phyloP scores from a whole-genome alignment of 2,888 invertebrate species.

The Drosophila villosipedis region DNA sequence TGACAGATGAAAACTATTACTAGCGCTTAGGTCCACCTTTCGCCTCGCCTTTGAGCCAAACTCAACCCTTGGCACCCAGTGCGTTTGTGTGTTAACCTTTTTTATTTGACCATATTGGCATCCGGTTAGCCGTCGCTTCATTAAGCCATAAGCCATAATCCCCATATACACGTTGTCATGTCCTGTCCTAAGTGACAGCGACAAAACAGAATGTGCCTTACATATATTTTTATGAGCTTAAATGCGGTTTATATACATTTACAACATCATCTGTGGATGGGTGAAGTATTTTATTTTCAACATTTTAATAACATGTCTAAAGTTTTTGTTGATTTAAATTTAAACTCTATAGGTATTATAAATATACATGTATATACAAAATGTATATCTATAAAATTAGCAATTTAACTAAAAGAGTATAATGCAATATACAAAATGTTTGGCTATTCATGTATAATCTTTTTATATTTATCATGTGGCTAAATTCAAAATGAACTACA shows the following conservation, averaged over 20 bases:
- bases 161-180: constrained; percentile 38
- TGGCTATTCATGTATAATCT: neutral
- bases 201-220: constrained; percentile 15
- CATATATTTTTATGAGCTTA: constrained; percentile 35
- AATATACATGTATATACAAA: neutral
- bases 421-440: neutral
- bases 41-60: constrained; percentile 9
- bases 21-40: constrained; percentile 45
- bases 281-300: constrained; percentile 1
- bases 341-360: neutral
- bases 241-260: constrained; percentile 24
- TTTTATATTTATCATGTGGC: neutral
- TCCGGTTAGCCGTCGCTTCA: constrained; percentile 69
- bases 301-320: neutral
- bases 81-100: constrained; percentile 20
- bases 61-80: constrained; percentile 7
- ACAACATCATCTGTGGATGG: neutral
- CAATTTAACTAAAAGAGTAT: neutral
- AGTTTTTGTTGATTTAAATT: neutral
- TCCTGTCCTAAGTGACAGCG: constrained; percentile 46
- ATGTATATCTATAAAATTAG: too few species aligned
- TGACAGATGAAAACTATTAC: constrained; percentile 60
- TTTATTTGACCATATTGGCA: constrained; percentile 50
- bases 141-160: constrained; percentile 64
- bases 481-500: neutral